These are phyloP conservation scores for Dipus sagitta DNA, from an alignment of 2,797 vertebrate genomes.

Conservation along the genomic window DNA sequence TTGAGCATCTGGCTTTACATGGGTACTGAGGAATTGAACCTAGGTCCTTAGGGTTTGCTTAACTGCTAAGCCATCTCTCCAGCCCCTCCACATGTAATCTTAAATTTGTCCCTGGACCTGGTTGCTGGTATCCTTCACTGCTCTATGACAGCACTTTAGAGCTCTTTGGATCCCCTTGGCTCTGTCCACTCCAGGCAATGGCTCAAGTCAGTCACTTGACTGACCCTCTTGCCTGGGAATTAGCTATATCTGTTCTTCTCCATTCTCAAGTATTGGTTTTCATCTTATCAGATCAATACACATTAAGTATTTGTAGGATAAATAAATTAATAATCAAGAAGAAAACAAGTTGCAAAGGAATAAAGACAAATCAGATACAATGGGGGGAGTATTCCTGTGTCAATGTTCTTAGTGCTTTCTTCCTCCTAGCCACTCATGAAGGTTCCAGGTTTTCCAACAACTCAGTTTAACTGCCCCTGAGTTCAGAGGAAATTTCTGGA, in stretches of 20 bases:
- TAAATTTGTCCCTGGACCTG: neutral
- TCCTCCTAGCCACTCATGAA: neutral
- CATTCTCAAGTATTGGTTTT: slow-evolving; percentile 54
- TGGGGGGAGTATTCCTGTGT: neutral
- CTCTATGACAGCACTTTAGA: neutral
- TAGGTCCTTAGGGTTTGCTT: too few species aligned
- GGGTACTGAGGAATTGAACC: too few species aligned
- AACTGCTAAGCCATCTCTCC: too few species aligned
- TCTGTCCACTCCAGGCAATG: neutral
- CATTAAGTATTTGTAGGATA: slow-evolving; percentile 56
- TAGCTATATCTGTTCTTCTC: slow-evolving; percentile 30
- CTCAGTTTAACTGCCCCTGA: neutral
- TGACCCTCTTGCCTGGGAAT: neutral
- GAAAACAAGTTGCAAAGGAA: slow-evolving; percentile 48
- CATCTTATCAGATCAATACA: slow-evolving; percentile 49
- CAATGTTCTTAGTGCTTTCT: neutral
- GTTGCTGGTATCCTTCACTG: neutral
- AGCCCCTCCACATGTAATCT: neutral
- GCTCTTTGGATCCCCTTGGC: neutral
- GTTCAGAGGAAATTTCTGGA: neutral
- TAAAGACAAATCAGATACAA: slow-evolving; percentile 1
- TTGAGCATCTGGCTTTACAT: too few species aligned
- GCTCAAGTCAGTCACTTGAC: neutral
- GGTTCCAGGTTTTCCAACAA: neutral
- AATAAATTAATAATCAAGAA: slow-evolving; percentile 60